Base-by-base conservation (phyloP, 2,888 invertebrate genomes). In the Mimachlamys varia region DNA sequence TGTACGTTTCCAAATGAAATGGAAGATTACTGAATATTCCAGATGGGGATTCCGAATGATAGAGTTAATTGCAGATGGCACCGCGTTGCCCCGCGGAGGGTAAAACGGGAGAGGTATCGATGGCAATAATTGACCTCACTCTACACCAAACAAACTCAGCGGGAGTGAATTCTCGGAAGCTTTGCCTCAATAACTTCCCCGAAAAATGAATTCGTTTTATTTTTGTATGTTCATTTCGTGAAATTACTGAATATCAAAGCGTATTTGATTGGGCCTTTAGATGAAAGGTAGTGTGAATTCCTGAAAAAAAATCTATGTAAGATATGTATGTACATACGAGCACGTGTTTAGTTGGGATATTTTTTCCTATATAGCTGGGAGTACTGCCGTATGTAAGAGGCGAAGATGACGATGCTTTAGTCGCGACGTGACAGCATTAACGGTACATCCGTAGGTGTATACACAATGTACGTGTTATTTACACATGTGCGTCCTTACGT, bases 1-100 rank as follows among this genome's bases (percentile, higher is more conserved):
- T 76, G 15, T 76, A 76, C 13, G 33, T 33, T 33, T 76, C 33
- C 33, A 17, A n/a, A 33, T 76, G 76, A 76, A 76, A 76, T 33
- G 33, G 76, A 76, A 76, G 33, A 53, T 53, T 19, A 19, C 17
- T 13, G 12, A 53, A 19, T 17, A 17, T 76, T 76, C 76, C 76
- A 76, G 76, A 76, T 76, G 76, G 76, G 44, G 76, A 22, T 76
- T 76, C 27, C 76, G 76, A 76, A 76, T 76, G 76, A 76, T 76
- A 76, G 22, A 7, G 27, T 76, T 33, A 76, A 76, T 76, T 76
- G 10, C 76, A 33, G 22, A 76, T 76, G 76, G 33, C 62, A 76
- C 62, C 27, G 62, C 62, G 3, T 3, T 76, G 76, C 76, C 27
- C 76, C 27, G 76, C 33, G 76, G 33, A 33, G 27, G 76, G 15